Percentiles rank a stretch among this genome's conserved stretches.
Evolutionary conservation across 1,140 invertebrate genomes (phyloP).

Genomic region (Papilio machaon): DNA sequence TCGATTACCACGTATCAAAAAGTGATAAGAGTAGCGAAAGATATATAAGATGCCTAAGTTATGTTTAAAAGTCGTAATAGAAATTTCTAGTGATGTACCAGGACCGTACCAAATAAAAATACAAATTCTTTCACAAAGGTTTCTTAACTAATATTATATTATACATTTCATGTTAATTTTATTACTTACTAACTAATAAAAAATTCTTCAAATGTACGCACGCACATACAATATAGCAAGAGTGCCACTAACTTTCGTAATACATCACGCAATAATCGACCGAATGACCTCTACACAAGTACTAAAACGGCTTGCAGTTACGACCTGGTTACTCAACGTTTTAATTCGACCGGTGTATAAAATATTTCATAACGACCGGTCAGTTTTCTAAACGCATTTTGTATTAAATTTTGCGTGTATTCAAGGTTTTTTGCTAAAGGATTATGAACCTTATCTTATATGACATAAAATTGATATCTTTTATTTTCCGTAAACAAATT

Average conservation of each 20-base stretch:
- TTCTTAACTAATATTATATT: not conserved
- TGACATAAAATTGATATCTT: not conserved
- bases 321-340: slow-evolving; percentile 8
- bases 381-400: slow-evolving; percentile 20
- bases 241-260: not conserved
- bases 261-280: slow-evolving; percentile 22
- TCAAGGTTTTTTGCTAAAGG: not conserved
- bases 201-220: not conserved
- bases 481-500: not conserved
- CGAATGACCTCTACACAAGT: slow-evolving; percentile 1
- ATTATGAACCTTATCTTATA: not conserved
- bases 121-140: not conserved
- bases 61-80: too few species aligned
- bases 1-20: too few species aligned
- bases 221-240: not conserved
- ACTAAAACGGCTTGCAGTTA: slow-evolving; percentile 17
- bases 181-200: not conserved
- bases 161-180: too few species aligned
- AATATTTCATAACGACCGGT: slow-evolving; percentile 23
- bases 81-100: too few species aligned
- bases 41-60: too few species aligned
- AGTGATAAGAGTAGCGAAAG: too few species aligned
- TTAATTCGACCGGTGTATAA: slow-evolving; percentile 12
- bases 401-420: not conserved
- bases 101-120: too few species aligned